These are phyloP conservation scores for Teleogryllus occipitalis DNA, from an alignment of 1,140 invertebrate genomes.

Conservation along the genomic window DNA sequence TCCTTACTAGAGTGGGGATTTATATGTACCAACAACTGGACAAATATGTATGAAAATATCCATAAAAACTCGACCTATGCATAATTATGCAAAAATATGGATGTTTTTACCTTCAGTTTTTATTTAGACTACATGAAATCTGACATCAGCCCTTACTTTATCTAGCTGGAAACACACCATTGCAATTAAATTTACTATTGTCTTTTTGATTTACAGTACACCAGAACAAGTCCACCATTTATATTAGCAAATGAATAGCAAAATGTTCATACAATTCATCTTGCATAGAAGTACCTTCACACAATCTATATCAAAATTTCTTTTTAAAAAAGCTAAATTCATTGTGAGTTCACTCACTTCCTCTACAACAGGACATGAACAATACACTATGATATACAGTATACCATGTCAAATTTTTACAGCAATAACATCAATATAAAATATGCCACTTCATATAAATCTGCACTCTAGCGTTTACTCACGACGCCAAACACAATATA, in stretches of 20 bases:
- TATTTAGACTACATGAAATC: background rate
- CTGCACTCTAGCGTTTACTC: background rate
- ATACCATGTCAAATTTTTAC: background rate
- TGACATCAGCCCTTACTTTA: background rate
- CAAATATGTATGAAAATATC: constrained; percentile 2
- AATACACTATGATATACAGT: background rate
- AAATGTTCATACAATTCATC: background rate
- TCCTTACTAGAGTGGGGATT: background rate
- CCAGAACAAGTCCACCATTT: background rate
- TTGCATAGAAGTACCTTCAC: background rate
- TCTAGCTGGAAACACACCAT: background rate
- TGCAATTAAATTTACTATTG: background rate
- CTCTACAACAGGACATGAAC: background rate
- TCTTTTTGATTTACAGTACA: background rate
- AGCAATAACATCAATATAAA: constrained; percentile 6
- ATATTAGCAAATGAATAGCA: background rate
- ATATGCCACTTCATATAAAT: background rate
- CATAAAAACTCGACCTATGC: background rate
- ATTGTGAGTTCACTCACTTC: background rate
- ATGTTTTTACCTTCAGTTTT: background rate
- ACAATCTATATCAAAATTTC: background rate
- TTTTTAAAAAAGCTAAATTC: constrained; percentile 2
- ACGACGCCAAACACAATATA: background rate
- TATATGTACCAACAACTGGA: background rate
- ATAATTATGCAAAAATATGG: background rate